Base-by-base conservation (phyloP, 1,140 invertebrate genomes). In the Neodiprion fabricii region DNA sequence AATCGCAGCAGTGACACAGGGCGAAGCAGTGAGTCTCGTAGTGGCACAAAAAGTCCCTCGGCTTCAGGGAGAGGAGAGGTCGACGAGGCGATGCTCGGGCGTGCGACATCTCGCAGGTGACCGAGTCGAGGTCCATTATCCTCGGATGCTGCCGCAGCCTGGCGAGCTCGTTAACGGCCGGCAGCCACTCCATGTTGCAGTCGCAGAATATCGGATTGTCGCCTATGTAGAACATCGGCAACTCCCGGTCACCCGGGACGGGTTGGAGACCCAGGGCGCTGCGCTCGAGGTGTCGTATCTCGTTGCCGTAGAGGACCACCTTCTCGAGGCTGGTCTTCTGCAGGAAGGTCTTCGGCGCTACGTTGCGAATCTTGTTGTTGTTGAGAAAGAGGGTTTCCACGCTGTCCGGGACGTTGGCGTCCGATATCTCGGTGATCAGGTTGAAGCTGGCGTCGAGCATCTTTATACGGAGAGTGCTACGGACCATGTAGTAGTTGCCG, bases 1-100 rank as follows among this genome's bases (percentile, higher is more conserved):
- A 97, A 86, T 97, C 96, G 86, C 96, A 98, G 89, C 96, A 98
- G 84, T 97, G 96, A 82, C 96, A 97, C 65, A 97, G 90, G 5
- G 95, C 93, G 85, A 97, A 97, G 89, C 96, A 98, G 82, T 97
- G 96, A 9, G 95, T 95, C 86, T 96, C 95, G 88, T 98, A 98
- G 68, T 93, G 93, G 89, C 96, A 98, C 69, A 98, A 90, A 88
- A 98, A 98, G 86, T 97, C 95, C 72, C 95, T 95, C 1, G 95
- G 91, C 83, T 95, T 92, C 8, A 96, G 94, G 80, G 96, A 94
- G 7, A 97, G 91, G 47, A 97, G 86, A 9, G 96, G 95, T 70
- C 97, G 91, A 84, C 94, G 96, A 75, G 93, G 93, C 66, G 92
- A 91, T 80, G 95, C 94, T 71, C 96, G 90, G 80, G 93, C 95